phyloP scores from a whole-genome alignment of 2,888 invertebrate species.

The Amiota communis region DNA sequence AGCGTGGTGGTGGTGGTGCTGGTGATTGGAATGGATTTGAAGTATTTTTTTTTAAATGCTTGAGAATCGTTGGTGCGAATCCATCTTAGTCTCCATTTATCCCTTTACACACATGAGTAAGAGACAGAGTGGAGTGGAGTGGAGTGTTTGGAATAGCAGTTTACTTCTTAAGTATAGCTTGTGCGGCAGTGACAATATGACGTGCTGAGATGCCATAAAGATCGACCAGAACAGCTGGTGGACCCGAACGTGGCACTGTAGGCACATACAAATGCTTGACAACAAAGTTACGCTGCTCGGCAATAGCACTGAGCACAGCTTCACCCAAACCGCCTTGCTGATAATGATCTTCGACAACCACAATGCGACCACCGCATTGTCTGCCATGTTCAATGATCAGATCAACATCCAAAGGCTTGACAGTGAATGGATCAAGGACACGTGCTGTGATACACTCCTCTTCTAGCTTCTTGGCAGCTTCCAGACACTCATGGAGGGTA shows the following conservation, averaged over 20 bases:
- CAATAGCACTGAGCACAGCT: conserved; percentile 89
- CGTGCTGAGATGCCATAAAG: conserved; percentile 90
- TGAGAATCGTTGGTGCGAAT: too few relatives aligned
- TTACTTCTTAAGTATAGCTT: conserved; percentile 77
- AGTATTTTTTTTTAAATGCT: too few relatives aligned
- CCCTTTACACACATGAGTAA: too few relatives aligned
- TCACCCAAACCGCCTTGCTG: conserved; percentile 95
- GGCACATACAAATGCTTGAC: conserved; percentile 87
- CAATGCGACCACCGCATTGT: conserved; percentile 84
- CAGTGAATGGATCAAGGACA: conserved; percentile 95
- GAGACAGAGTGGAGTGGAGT: not conserved
- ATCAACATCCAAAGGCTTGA: conserved; percentile 93
- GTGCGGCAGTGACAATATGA: conserved; percentile 83
- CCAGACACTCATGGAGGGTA: conserved; percentile 91
- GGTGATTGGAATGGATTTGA: conserved; percentile 1
- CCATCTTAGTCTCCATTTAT: too few relatives aligned
- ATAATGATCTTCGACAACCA: conserved; percentile 99
- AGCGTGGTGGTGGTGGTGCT: too few relatives aligned
- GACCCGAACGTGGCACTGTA: conserved; percentile 93
- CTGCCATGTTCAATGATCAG: conserved; percentile 84
- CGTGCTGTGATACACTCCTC: conserved; percentile 83
- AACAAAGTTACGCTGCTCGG: conserved; percentile 80
- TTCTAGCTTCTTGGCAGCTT: conserved; percentile 84
- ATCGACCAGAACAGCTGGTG: conserved; percentile 88
- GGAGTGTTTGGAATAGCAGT: not conserved